These are phyloP conservation scores for Eurytoma adleriae DNA, from an alignment of 2,888 invertebrate species.

Conservation along the genomic window DNA sequence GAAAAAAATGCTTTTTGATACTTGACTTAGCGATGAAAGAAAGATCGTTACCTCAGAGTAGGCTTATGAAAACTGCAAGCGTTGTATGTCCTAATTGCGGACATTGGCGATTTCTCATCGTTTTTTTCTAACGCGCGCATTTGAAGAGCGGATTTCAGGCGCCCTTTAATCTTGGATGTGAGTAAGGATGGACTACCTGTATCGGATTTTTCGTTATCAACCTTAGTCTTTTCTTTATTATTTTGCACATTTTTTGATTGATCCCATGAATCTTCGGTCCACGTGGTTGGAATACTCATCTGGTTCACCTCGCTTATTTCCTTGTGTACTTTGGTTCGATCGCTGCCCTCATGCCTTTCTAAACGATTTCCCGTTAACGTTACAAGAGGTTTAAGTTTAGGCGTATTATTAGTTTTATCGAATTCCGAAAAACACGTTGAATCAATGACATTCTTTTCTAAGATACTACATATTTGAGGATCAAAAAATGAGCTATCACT, in stretches of 20 bases:
- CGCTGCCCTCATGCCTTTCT: no score
- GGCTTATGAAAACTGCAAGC: constrained; percentile 47
- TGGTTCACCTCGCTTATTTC: no score
- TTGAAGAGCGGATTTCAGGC: constrained; percentile 31
- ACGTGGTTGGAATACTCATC: constrained; percentile 30
- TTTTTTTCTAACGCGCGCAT: constrained; percentile 56
- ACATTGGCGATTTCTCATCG: constrained; percentile 59
- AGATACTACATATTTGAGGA: constrained; percentile 76
- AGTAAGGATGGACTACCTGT: constrained; percentile 52
- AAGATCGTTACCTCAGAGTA: no score
- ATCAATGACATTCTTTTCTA: constrained; percentile 74
- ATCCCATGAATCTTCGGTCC: constrained; percentile 56
- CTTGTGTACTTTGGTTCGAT: background rate
- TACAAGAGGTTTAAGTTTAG: no score
- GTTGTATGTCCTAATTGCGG: constrained; percentile 60
- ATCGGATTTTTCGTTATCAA: background rate
- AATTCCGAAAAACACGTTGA: constrained; percentile 63
- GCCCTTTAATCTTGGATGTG: background rate
- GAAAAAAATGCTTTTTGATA: no score
- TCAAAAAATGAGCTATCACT: constrained; percentile 80
- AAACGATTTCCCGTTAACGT: no score
- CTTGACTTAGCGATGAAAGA: no score
- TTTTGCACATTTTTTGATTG: constrained; percentile 26
- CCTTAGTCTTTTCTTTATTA: background rate
- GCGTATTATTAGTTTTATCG: constrained; percentile 58